phyloP scores from a whole-genome alignment of 53 echinoderm and acorn worm genomes.

The Holothuria scabra region DNA sequence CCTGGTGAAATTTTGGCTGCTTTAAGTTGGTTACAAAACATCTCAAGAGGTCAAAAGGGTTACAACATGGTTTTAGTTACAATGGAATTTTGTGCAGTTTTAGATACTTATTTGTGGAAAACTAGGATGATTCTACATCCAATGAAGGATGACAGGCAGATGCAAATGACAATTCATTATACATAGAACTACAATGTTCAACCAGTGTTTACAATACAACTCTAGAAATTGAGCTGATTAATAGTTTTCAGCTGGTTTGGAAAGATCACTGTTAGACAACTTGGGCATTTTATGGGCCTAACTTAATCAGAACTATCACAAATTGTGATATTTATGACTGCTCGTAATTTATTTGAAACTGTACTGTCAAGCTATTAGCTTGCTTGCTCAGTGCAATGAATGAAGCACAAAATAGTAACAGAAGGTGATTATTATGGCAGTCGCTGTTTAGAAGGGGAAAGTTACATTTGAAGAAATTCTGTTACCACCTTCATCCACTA shows the following conservation, averaged over 20 bases:
- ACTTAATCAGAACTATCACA: conserved; percentile 54
- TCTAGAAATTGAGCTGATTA: conserved; percentile 22
- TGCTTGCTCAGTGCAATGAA: too few species aligned
- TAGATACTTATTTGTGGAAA: too few species aligned
- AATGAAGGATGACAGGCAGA: too few species aligned
- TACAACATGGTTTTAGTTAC: too few species aligned
- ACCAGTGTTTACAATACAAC: conserved; percentile 13
- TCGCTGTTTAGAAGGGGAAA: conserved; percentile 7
- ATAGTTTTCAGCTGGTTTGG: not conserved
- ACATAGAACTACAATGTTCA: conserved; percentile 10
- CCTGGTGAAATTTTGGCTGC: too few species aligned
- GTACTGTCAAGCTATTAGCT: not conserved
- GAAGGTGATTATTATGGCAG: conserved; percentile 18
- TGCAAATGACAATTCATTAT: not conserved
- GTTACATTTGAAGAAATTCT: conserved; percentile 1
- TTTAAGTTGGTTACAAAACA: too few species aligned
- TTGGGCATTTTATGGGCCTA: conserved; percentile 10
- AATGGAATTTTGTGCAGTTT: too few species aligned
- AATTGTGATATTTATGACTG: conserved; percentile 45
- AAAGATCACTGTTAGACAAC: conserved; percentile 14
- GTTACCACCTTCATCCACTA: not conserved
- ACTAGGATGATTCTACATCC: too few species aligned
- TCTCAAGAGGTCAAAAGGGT: too few species aligned
- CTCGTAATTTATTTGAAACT: conserved; percentile 37
- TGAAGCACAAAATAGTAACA: too few species aligned